Conservation (phyloP, 2,113 vertebrate species). For the Condylura cristata region DNA sequence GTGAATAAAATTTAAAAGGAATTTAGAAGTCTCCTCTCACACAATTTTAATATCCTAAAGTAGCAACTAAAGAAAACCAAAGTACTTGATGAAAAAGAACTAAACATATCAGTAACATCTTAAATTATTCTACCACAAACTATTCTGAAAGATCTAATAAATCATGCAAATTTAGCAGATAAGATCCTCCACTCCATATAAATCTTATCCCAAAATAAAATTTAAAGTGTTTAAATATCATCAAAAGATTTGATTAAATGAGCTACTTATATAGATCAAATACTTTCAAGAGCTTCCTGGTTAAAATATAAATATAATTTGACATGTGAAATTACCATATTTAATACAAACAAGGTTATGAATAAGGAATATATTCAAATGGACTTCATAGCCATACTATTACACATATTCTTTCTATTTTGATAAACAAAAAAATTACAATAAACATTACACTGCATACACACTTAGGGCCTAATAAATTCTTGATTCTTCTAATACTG, state of each 20-base stretch:
- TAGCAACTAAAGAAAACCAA: conserved; percentile 20
- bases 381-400: neutral
- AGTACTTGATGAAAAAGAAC: conserved; percentile 18
- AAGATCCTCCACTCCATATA: neutral
- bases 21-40: conserved; percentile 40
- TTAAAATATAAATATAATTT: conserved; percentile 42
- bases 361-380: neutral
- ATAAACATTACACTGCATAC: neutral
- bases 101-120: conserved; percentile 31
- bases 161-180: neutral
- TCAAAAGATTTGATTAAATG: neutral
- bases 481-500: neutral
- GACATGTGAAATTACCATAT: neutral
- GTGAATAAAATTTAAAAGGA: conserved; percentile 21
- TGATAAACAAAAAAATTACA: conserved; percentile 11
- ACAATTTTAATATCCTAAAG: conserved; percentile 41
- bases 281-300: neutral
- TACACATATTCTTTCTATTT: neutral
- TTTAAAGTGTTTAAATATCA: neutral
- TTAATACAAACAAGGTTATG: neutral
- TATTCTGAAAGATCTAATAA: neutral
- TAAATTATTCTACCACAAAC: conserved; percentile 24
- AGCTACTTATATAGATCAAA: conserved; percentile 1
- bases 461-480: neutral
- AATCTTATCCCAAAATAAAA: conserved; percentile 14